Evolutionary conservation across 2,888 invertebrate genomes (phyloP).

Genomic region (Catocala sponsa): DNA sequence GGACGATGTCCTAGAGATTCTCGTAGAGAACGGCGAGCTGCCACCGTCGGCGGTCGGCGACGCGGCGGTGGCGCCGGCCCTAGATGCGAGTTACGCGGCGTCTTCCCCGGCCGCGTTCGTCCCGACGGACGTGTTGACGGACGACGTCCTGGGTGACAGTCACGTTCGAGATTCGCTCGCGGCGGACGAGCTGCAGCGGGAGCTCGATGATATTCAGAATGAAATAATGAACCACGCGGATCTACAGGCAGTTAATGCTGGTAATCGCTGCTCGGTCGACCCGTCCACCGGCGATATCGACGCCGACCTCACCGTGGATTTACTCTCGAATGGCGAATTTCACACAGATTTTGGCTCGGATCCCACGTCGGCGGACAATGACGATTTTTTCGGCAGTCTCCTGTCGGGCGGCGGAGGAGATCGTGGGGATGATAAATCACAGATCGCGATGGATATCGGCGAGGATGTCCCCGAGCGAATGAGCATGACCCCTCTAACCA

Average conservation of each 20-base stretch:
- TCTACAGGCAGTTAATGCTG: slow-evolving; percentile 63
- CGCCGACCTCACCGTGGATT: slow-evolving; percentile 66
- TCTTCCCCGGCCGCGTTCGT: slow-evolving; percentile 65
- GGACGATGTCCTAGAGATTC: slow-evolving; percentile 97
- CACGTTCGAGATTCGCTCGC: slow-evolving; percentile 74
- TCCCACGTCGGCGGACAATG: slow-evolving; percentile 69
- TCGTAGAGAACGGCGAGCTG: slow-evolving; percentile 97
- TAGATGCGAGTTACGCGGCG: slow-evolving; percentile 59
- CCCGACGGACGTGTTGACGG: slow-evolving; percentile 72
- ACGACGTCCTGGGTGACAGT: slow-evolving; percentile 69
- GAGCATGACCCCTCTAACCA: slow-evolving; percentile 76
- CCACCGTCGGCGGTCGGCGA: slow-evolving; percentile 95
- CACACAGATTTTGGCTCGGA: slow-evolving; percentile 75
- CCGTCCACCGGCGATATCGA: slow-evolving; percentile 66
- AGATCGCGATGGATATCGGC: slow-evolving; percentile 74
- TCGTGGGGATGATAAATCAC: slow-evolving; percentile 63
- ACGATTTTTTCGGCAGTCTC: slow-evolving; percentile 78
- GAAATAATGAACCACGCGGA: slow-evolving; percentile 81
- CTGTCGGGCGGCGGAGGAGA: slow-evolving; percentile 69
- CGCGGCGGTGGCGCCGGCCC: slow-evolving; percentile 84
- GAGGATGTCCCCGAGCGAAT: slow-evolving; percentile 74
- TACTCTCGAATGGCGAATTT: slow-evolving; percentile 68
- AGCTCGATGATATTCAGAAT: slow-evolving; percentile 80
- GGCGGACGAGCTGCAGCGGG: slow-evolving; percentile 78
- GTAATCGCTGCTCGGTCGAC: slow-evolving; percentile 57